Percentiles rank a stretch among this genome's conserved stretches.
Evolutionary conservation across 2,888 invertebrate species (phyloP).

Genomic region (Pollenia amentaria): DNA sequence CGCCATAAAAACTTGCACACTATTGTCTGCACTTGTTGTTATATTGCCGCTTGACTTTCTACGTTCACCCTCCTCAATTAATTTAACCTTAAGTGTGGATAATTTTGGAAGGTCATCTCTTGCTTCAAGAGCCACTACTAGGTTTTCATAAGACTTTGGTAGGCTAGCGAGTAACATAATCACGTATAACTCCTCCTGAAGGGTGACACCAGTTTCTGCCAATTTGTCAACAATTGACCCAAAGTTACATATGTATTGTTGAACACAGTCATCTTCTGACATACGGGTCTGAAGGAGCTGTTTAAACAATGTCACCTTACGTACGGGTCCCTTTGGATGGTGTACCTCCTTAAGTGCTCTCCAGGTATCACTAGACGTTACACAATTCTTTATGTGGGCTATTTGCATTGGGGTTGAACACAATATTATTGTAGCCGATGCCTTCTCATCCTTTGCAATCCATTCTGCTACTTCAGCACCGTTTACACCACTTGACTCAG

Average conservation of each 20-base stretch:
- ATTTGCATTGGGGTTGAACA: constrained; percentile 48
- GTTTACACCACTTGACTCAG: neutral
- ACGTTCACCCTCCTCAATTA: constrained; percentile 60
- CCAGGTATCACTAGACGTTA: constrained; percentile 60
- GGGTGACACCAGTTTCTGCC: constrained; percentile 54
- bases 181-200: constrained; percentile 61
- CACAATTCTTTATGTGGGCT: constrained; percentile 47
- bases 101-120: constrained; percentile 57
- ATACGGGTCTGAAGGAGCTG: constrained; percentile 36
- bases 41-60: constrained; percentile 24
- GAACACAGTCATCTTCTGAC: constrained; percentile 27
- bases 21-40: constrained; percentile 14
- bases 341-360: constrained; percentile 54
- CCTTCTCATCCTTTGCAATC: constrained; percentile 3
- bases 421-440: constrained; percentile 5
- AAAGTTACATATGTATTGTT: constrained; percentile 46
- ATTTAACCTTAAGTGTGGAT: constrained; percentile 57
- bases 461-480: constrained; percentile 6
- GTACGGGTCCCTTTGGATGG: constrained; percentile 61
- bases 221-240: constrained; percentile 41
- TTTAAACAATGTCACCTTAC: constrained; percentile 65
- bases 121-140: constrained; percentile 61
- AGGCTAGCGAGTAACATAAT: constrained; percentile 64
- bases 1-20: constrained; percentile 43
- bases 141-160: constrained; percentile 63